Base-by-base conservation (phyloP, 2,113 vertebrate genomes). In the Nycticorax nycticorax region DNA sequence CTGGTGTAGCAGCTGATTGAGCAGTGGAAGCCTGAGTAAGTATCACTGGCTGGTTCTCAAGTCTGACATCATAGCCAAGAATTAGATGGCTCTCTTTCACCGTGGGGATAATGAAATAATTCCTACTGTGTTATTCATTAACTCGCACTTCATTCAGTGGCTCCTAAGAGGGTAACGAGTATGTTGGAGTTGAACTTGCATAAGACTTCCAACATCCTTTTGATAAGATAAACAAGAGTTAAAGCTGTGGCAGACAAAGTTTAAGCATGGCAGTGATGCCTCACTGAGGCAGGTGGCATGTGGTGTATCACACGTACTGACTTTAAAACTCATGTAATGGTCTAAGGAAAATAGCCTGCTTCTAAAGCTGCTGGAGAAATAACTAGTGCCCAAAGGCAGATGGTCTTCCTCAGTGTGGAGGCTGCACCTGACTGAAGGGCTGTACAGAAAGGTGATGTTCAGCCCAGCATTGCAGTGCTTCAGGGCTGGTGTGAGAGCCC, bases 101-200 rank as follows among this genome's bases (percentile, higher is more conserved):
- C 75, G 21, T 35, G 77, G 41, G 87, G 80, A 76, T 94, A 97
- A 97, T 96, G 95, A 92, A 95, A 82, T 96, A 92, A 96, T 88
- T 95, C 90, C 95, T 88, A 5, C 82, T 81, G 91, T 85, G 92
- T 90, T 94, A 92, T 94, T 97, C 94, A 97, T 97, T 96, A 97
- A 92, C 92, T 97, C 86, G 3, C 85, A 83, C 89, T 96, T 97
- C 94, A 92, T 96, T 96, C 77, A 92, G 2, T 86, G 86, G 73
- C 84, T 95, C 82, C 69, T 86, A 69, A 87, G 88, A 96, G 89
- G 81, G 75, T 93, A 93, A 94, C 0, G 3, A 93, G 62, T 60
- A 59, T 10, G 7, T 85, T 94, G 89, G 89, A 94, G 89, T 69
- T 91, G 91, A 92, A 92, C 93, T 97, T 97, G 95, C 73, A 16